Percentiles rank a stretch among this genome's conserved stretches.
Evolutionary conservation across 2,888 invertebrate species (phyloP).

Genomic region (Pheosia tremula): DNA sequence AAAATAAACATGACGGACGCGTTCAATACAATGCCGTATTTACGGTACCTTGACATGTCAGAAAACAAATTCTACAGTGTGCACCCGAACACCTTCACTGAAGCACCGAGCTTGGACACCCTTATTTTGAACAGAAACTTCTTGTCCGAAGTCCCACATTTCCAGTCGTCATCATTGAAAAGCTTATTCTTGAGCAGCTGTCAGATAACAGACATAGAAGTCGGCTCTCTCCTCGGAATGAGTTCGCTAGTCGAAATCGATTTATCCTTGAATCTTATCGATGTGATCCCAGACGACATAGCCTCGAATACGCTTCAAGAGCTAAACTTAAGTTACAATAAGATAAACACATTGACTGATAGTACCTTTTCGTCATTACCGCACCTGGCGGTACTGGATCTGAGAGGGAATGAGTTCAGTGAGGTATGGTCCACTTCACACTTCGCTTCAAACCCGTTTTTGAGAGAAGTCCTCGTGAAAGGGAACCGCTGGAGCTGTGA

Average conservation of each 20-base stretch:
- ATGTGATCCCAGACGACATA: conserved; percentile 84
- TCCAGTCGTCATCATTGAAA: conserved; percentile 84
- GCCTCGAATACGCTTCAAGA: conserved; percentile 84
- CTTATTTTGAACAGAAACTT: conserved; percentile 88
- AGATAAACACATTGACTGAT: conserved; percentile 85
- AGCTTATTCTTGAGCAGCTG: conserved; percentile 86
- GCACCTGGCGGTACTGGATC: conserved; percentile 85
- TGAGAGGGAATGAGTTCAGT: conserved; percentile 89
- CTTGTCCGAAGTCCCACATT: conserved; percentile 82
- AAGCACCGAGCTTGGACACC: conserved; percentile 81
- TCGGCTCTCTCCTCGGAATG: conserved; percentile 80
- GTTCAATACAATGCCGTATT: conserved; percentile 81
- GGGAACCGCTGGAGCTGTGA: conserved; percentile 92
- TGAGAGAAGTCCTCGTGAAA: conserved; percentile 85
- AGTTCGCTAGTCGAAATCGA: conserved; percentile 84
- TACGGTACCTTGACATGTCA: conserved; percentile 87
- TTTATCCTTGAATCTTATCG: conserved; percentile 87
- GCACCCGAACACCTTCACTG: conserved; percentile 81
- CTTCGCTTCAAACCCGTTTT: conserved; percentile 85
- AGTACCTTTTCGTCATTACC: conserved; percentile 86
- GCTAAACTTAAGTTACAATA: conserved; percentile 85
- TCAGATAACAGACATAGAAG: conserved; percentile 84
- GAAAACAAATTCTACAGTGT: conserved; percentile 86
- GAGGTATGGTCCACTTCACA: conserved; percentile 85
- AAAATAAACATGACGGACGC: conserved; percentile 86